Base-by-base conservation (phyloP, 2,797 vertebrate species). In the Gila robusta region DNA sequence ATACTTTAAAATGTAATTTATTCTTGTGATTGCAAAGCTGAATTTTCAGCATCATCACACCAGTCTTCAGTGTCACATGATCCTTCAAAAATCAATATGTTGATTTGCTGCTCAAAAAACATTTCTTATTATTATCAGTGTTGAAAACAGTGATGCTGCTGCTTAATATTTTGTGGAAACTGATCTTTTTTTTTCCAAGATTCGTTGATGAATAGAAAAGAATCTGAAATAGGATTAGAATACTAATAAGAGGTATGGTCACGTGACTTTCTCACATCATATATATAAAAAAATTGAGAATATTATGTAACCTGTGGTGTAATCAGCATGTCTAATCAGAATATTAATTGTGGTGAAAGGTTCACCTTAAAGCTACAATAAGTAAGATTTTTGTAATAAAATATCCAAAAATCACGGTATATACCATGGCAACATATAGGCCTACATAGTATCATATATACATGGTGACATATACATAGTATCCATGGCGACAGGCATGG, bases 281-380 rank as follows among this genome's bases (percentile, higher is more conserved):
- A 37, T 56, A 23, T 10, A 32, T 1, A 28, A 77, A 7, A 26
- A 26, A 76, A 49, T 32, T 28, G 32, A 21, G 41, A 32, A 47
- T 52, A 66, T n/a, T 37, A 74, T 47, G 67, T 72, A 71, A 66
- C 47, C 19, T 52, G 54, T 56, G 72, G 69, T 72, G 12, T 76
- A 39, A 56, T 62, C 49, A 71, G 54, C 49, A 21, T 66, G n/a
- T 70, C 2, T 80, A 44, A 26, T 87, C 2, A 12, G 17, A 56
- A 70, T 59, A n/a, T 72, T 37, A 32, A 79, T 66, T 21, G 14
- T 79, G 28, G 17, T 83, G 54, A 26, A 73, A 72, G 56, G 44
- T 66, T 83, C 56, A 83, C 54, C 39, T 41, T 73, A 39, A 39
- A 39, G 37, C 37, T 39, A 39, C 37, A 39, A 6, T 39, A 37